Percentiles rank a stretch among this genome's conserved stretches.
These are phyloP conservation scores for Drosophila sturtevanti DNA, from an alignment of 1,140 invertebrate species.

Conservation along the genomic window DNA sequence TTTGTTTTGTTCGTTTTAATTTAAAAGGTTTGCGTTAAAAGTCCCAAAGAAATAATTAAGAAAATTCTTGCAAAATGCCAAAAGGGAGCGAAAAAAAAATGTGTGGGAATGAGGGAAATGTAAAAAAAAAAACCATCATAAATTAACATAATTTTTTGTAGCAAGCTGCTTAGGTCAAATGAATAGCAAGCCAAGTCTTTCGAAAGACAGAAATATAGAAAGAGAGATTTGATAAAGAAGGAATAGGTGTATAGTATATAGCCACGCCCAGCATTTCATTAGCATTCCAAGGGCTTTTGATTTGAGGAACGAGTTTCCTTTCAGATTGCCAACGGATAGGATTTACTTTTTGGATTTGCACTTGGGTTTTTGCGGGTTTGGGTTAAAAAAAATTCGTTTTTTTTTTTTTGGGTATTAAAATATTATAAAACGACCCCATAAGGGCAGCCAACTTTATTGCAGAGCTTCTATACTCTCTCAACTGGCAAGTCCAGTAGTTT, in stretches of 20 bases:
- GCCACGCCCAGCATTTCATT: slow-evolving; percentile 37
- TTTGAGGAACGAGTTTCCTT: slow-evolving; percentile 34
- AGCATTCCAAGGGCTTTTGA: slow-evolving; percentile 29
- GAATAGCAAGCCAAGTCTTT: slow-evolving; percentile 31
- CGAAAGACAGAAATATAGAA: slow-evolving; percentile 9
- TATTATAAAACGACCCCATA: background rate
- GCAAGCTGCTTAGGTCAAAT: slow-evolving; percentile 56
- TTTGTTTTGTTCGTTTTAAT: slow-evolving; percentile 7
- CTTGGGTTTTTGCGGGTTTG: background rate
- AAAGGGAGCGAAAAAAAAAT: background rate
- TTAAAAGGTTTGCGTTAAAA: slow-evolving; percentile 21
- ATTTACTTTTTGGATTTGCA: background rate
- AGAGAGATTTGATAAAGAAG: background rate
- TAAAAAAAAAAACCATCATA: slow-evolving; percentile 13
- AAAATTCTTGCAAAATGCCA: slow-evolving; percentile 20
- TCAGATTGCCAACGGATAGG: slow-evolving; percentile 1
- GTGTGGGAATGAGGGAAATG: background rate
- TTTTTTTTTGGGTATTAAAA: background rate
- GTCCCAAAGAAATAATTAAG: slow-evolving; percentile 44
- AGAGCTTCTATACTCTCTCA: background rate
- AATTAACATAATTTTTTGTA: slow-evolving; percentile 43
- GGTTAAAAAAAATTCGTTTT: background rate
- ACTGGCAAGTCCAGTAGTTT: too few relatives aligned
- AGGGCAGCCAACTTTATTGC: background rate
- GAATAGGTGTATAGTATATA: background rate